These are phyloP conservation scores for Aurelia aurita complex sp. Pacific DNA, from an alignment of 30 jellyfish, hydroid and myxozoan genomes.

Conservation along the genomic window DNA sequence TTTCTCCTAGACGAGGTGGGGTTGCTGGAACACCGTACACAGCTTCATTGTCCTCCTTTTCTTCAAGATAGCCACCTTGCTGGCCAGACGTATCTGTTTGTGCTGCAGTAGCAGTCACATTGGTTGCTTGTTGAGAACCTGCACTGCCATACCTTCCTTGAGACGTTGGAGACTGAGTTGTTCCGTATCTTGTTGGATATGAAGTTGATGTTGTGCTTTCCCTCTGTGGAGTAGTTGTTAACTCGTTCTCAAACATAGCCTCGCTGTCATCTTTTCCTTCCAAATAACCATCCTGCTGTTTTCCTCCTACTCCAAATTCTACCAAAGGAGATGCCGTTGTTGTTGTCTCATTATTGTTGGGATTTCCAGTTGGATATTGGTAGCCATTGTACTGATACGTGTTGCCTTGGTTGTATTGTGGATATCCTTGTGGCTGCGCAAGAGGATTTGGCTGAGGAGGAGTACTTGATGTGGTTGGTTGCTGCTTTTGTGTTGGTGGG, in stretches of 20 bases:
- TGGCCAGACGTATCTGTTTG: no score
- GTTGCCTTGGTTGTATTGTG: not conserved
- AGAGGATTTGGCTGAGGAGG: not conserved
- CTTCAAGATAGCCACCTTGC: not conserved
- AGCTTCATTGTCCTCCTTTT: not conserved
- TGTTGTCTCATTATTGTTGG: not conserved
- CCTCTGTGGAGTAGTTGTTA: no score
- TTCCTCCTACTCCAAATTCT: not conserved
- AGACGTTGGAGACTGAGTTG: no score
- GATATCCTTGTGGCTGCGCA: not conserved
- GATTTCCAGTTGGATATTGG: not conserved
- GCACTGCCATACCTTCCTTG: no score
- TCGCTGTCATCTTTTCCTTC: constrained; percentile 1
- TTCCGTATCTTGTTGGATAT: no score
- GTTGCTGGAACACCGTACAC: not conserved
- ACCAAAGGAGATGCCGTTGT: not conserved
- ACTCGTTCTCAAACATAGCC: not conserved
- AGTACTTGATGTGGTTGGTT: not conserved
- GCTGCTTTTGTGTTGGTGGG: constrained; percentile 17
- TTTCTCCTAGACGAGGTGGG: no score
- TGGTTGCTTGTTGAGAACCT: no score
- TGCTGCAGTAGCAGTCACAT: no score
- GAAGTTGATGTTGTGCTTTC: no score
- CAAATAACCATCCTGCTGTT: not conserved
- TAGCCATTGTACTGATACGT: no score